Conservation (phyloP, 2,797 vertebrate genomes). For the Hydrophis major region DNA sequence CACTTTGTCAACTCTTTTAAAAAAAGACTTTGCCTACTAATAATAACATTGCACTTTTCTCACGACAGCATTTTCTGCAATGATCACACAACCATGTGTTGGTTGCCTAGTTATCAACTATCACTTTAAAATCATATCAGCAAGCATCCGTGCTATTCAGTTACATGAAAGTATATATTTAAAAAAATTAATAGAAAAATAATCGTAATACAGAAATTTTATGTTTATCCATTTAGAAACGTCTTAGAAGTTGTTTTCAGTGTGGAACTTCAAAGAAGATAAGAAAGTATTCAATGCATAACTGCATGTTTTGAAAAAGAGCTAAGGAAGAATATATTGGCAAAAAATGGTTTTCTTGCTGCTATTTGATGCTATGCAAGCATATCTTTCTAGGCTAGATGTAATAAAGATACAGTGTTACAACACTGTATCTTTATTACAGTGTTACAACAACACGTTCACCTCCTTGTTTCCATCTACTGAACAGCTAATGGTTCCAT, state of each 20-base stretch:
- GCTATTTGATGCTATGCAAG: too few species aligned
- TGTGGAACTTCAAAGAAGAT: background rate
- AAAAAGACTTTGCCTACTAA: background rate
- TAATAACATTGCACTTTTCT: background rate
- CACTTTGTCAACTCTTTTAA: background rate
- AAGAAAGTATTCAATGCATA: too few species aligned
- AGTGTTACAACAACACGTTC: too few species aligned
- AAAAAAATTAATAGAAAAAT: background rate
- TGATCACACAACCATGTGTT: background rate
- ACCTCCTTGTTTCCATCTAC: too few species aligned
- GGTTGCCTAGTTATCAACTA: background rate
- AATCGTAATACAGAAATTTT: background rate
- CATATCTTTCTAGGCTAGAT: too few species aligned
- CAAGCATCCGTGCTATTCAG: background rate
- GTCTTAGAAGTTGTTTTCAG: background rate
- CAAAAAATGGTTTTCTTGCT: too few species aligned
- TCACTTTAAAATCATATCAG: background rate
- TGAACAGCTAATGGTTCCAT: background rate
- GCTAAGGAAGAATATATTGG: too few species aligned
- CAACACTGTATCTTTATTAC: too few species aligned
- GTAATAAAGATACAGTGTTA: too few species aligned
- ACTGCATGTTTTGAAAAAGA: too few species aligned
- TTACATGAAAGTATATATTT: background rate
- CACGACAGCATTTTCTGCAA: background rate
- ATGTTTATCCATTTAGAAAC: background rate